Evolutionary conservation across 2,797 vertebrate genomes (phyloP).

Genomic region (Gymnothorax reevesii): DNA sequence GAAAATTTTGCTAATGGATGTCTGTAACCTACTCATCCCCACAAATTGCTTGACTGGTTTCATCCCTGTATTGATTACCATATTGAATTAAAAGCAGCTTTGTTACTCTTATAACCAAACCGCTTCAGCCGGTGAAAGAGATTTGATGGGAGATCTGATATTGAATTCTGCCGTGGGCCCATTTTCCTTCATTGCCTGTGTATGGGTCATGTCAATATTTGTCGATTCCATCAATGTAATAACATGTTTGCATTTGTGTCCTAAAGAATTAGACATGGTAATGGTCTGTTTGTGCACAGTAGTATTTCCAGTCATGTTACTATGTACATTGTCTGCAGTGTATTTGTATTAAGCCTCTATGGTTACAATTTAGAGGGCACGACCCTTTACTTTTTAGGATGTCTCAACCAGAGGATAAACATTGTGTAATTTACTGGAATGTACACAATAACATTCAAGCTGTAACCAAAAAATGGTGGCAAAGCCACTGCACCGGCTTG

Average conservation of each 20-base stretch:
- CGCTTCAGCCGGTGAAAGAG: background rate
- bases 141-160: slow-evolving; percentile 15
- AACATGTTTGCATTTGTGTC: background rate
- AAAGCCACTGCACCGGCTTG: no score
- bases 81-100: background rate
- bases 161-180: background rate
- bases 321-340: background rate
- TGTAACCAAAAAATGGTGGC: no score
- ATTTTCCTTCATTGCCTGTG: background rate
- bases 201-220: background rate
- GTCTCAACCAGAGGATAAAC: background rate
- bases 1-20: background rate
- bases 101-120: background rate
- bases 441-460: background rate
- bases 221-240: background rate
- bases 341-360: background rate
- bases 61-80: background rate
- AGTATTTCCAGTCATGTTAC: background rate
- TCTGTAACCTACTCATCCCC: background rate
- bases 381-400: background rate
- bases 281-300: background rate
- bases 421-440: background rate
- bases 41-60: background rate
- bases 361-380: background rate
- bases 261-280: background rate